These are phyloP conservation scores for Clunio marinus DNA, from an alignment of 2,888 invertebrate genomes.

Conservation along the genomic window DNA sequence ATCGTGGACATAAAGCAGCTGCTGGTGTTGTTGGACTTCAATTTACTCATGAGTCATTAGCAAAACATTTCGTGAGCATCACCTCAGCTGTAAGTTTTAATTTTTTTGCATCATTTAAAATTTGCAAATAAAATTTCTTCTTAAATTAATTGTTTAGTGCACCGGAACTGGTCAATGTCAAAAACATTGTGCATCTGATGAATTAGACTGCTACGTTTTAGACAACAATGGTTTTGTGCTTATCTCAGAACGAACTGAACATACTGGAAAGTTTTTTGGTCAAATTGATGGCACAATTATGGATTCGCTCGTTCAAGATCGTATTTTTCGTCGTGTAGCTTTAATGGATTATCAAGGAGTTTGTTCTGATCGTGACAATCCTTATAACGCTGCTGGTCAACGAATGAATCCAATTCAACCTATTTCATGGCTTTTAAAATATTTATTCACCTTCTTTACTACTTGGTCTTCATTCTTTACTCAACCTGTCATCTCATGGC, in stretches of 20 bases:
- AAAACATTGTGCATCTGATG: slow-evolving; percentile 81
- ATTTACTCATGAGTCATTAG: slow-evolving; percentile 76
- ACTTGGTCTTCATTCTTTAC: slow-evolving; percentile 49
- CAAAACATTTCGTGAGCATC: slow-evolving; percentile 80
- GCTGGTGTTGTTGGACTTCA: slow-evolving; percentile 90
- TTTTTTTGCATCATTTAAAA: neutral
- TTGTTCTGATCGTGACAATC: slow-evolving; percentile 66
- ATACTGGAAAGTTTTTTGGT: slow-evolving; percentile 90
- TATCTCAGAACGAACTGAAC: slow-evolving; percentile 77
- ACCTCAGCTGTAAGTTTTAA: slow-evolving; percentile 76
- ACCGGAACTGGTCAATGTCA: slow-evolving; percentile 66
- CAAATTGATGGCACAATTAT: slow-evolving; percentile 92
- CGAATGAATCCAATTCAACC: slow-evolving; percentile 45
- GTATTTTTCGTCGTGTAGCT: slow-evolving; percentile 81
- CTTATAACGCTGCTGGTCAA: slow-evolving; percentile 45
- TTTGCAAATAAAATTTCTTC: neutral
- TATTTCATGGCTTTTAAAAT: slow-evolving; percentile 47
- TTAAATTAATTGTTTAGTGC: slow-evolving; percentile 56
- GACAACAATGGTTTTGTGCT: slow-evolving; percentile 95
- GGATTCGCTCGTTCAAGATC: slow-evolving; percentile 86
- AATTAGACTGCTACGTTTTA: slow-evolving; percentile 85
- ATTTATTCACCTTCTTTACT: slow-evolving; percentile 46
- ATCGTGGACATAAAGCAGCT: slow-evolving; percentile 76
- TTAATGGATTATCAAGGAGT: slow-evolving; percentile 87
- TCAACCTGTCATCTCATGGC: slow-evolving; percentile 48